Percentiles rank a stretch among this genome's conserved stretches.
phyloP scores from a whole-genome alignment of 2,888 invertebrate genomes.

The Apodemia hepburni region DNA sequence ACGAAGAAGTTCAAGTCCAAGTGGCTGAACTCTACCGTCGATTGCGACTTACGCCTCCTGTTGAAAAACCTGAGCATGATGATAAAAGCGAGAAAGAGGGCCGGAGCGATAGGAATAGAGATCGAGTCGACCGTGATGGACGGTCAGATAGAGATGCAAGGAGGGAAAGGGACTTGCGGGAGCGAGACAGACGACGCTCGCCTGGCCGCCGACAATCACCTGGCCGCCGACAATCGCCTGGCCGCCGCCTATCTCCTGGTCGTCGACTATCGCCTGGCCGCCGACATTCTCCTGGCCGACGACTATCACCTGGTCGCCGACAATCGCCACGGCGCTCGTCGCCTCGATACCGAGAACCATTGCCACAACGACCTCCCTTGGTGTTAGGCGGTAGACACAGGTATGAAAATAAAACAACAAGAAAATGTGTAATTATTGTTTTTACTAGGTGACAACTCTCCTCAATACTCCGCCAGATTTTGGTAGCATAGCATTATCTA shows the following conservation, averaged over 20 bases:
- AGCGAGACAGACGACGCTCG: conserved; percentile 65
- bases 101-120: background rate
- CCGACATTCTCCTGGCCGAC: conserved; percentile 26
- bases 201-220: conserved; percentile 22
- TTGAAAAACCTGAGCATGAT: background rate
- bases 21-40: conserved; percentile 85
- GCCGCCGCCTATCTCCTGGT: conserved; percentile 24
- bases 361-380: background rate
- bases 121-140: background rate
- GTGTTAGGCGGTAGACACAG: background rate
- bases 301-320: conserved; percentile 30
- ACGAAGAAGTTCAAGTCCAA: conserved; percentile 82
- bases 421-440: too few relatives aligned
- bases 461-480: too few relatives aligned
- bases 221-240: conserved; percentile 19
- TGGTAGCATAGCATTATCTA: too few relatives aligned
- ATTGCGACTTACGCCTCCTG: conserved; percentile 65
- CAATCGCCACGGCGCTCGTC: conserved; percentile 34
- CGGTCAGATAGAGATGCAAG: background rate
- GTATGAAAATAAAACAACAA: background rate
- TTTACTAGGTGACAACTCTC: too few relatives aligned
- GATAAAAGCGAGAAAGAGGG: background rate
- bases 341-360: conserved; percentile 22
- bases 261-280: conserved; percentile 30
- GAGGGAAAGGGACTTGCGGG: conserved; percentile 38